Evolutionary conservation across 2,888 invertebrate species (phyloP).

Genomic region (Drosophila fulvimacula): DNA sequence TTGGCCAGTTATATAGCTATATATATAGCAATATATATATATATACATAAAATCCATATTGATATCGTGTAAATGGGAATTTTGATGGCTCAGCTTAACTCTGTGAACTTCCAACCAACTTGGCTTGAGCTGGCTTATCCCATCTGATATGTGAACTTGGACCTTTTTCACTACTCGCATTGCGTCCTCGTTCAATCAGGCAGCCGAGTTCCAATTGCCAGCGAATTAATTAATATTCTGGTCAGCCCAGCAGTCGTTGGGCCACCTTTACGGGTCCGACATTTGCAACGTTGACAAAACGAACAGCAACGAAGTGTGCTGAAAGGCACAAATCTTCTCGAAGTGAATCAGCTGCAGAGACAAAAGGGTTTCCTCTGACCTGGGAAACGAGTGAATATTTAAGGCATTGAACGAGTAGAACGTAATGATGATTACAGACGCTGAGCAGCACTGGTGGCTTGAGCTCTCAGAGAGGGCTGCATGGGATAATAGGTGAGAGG

Average conservation of each 20-base stretch:
- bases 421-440: too few relatives aligned
- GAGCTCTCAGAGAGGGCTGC: too few relatives aligned
- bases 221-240: background rate
- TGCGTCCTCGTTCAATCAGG: background rate
- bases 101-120: background rate
- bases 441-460: too few relatives aligned
- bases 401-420: background rate
- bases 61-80: background rate
- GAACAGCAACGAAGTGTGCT: background rate
- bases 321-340: background rate
- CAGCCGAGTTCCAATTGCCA: background rate
- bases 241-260: background rate
- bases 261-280: background rate
- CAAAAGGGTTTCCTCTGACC: background rate
- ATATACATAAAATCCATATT: background rate
- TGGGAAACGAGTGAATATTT: background rate
- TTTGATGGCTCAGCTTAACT: background rate
- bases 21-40: background rate
- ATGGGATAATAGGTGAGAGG: too few relatives aligned
- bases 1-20: background rate
- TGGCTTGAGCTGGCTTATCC: background rate
- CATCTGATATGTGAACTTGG: background rate
- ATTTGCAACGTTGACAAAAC: conserved; percentile 2
- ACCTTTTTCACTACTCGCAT: background rate
- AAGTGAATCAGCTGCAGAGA: background rate